A percentile compares a stretch with the other conserved stretches of the same genome.
Conservation (phyloP, 2,113 vertebrate genomes). For the mouse (Mus musculus) region GRCm39 chr13:118038501-118039000, state of each 20-base stretch:
- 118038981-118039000: background rate
- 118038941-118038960: background rate
- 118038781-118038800: background rate
- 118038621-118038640: conserved; percentile 24
- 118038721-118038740: background rate
- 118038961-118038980: background rate
- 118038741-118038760: background rate
- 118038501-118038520: background rate
- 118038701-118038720: background rate
- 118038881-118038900: background rate
- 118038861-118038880: background rate
- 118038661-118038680: background rate
- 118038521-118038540: background rate
- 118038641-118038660: background rate
- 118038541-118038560: background rate
- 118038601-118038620: background rate
- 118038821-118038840: conserved; percentile 14
- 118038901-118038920: background rate
- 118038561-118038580: background rate
- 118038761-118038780: background rate
- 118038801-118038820: background rate
- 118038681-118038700: background rate
- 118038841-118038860: background rate
- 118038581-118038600: background rate
- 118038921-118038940: background rate